phyloP scores from a whole-genome alignment of 2,888 invertebrate species.

The Eupithecia centaureata region DNA sequence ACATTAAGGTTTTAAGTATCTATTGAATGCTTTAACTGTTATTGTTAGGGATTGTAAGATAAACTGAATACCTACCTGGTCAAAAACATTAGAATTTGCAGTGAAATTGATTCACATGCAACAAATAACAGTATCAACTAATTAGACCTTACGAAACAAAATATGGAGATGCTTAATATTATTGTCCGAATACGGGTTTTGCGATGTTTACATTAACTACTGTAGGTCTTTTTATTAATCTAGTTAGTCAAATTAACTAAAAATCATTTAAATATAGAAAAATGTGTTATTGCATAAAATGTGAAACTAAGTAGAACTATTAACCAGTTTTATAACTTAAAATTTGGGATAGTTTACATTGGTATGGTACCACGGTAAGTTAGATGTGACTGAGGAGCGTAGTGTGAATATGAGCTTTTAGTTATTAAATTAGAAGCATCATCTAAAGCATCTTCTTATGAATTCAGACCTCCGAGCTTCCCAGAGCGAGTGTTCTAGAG shows the following conservation, averaged over 20 bases:
- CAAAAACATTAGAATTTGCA: conserved; percentile 19
- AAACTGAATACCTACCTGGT: conserved; percentile 11
- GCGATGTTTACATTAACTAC: neutral
- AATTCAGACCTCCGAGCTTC: conserved; percentile 62
- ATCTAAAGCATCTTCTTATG: conserved; percentile 65
- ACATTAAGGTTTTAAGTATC: conserved; percentile 24
- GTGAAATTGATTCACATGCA: conserved; percentile 19
- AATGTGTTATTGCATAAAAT: conserved; percentile 61
- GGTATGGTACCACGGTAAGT: conserved; percentile 77
- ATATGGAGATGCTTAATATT: conserved; percentile 13
- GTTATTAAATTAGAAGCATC: conserved; percentile 75
- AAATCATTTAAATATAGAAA: neutral
- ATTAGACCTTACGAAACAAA: neutral
- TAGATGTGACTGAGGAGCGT: conserved; percentile 69
- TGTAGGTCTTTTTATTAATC: neutral
- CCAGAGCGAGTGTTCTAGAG: conserved; percentile 65
- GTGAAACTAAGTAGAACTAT: conserved; percentile 62
- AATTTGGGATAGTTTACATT: conserved; percentile 73
- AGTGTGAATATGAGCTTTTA: conserved; percentile 76
- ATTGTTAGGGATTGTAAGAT: conserved; percentile 31
- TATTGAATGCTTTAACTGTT: conserved; percentile 19
- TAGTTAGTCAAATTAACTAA: neutral
- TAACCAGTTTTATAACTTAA: conserved; percentile 50
- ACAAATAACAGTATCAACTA: neutral
- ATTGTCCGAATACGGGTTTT: neutral